Base-by-base conservation (phyloP, 2,797 vertebrate genomes). In the Mormyrus hasselquistii region DNA sequence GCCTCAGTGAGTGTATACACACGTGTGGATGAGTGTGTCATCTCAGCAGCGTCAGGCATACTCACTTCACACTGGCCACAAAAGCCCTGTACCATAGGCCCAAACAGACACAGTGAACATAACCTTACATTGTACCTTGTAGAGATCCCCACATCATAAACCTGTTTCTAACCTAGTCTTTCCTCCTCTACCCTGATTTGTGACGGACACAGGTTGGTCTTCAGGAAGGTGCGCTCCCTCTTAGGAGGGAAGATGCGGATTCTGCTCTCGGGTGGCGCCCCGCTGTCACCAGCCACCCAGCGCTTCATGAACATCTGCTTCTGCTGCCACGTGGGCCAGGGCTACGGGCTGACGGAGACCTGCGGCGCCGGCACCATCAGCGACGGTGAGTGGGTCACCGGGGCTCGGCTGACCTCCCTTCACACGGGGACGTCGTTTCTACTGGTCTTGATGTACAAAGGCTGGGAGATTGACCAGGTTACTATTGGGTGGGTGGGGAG, bases 281-380 rank as follows among this genome's bases (percentile, higher is more conserved):
- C 98, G 0, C 97, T 99, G 2, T 99, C 98, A 0, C 97, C 97
- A 0, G 93, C 96, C n/a, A 99, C 98, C 0, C 98, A 99, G 89
- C 95, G 97, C 47, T 99, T 99, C 94, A 99, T 99, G 98, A 99
- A 99, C 57, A 98, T 99, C 90, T 99, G 98, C 87, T 96, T 99
- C 90, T 99, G 98, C 93, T 99, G 98, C 93, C 96, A 98, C 0
- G 98, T 99, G 90, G 98, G 98, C 12, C 98, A 99, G 92, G 98
- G 98, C 0, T 99, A 99, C 1, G 98, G 98, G 55, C 96, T 99
- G 86, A 99, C 98, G 0, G 98, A 99, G 91, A 98, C 97, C 0
- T 96, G 96, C 0, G 98, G 98, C 0, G 97, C 97, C 0, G 98
- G 97, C 55, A 98, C 97, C 14, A 97, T 99, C 89, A 97, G 96